Base-by-base conservation (phyloP, 2,113 vertebrate genomes). In the Nyctereutes procyonoides region DNA sequence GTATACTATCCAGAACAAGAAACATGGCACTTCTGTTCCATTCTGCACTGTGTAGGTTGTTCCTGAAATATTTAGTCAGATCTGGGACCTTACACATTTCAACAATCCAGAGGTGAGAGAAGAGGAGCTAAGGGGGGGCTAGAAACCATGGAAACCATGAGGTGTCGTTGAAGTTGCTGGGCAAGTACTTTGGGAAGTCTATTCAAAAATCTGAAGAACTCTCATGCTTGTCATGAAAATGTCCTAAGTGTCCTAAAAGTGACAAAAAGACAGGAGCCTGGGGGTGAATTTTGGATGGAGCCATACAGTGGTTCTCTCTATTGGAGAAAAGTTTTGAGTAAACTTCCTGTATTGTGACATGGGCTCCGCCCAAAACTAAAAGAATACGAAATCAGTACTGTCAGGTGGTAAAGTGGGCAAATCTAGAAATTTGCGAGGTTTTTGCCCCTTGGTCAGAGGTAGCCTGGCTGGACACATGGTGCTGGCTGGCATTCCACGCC, bases 191-290 rank as follows among this genome's bases (percentile, higher is more conserved):
- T 51, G 74, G 43, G 56, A 65, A 81, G 16, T 48, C 20, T 60
- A 35, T 71, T 94, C 2, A 81, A 63, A 94, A 26, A 71, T 53
- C 63, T 67, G 30, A 97, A 96, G 51, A 74, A 79, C 17, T 58
- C 56, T 77, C 22, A 7, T 28, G 8, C 10, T 28, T 90, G 5
- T 74, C 38, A 26, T 80, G 28, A 60, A 79, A 76, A 1, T 84
- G 48, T 58, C 12, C 69, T 76, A 2, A 69, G 15, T 63, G 79
- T 20, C n/a, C 19, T 71, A 51, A 55, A 77, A n/a, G 30, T 92
- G 8, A 93, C 62, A 80, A 17, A 86, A 30, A 43, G 9, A 53
- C 4, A 24, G 19, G n/a, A 58, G 13, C 15, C 17, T 3, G 11
- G 28, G 15, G 9, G 19, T 96, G 63, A 69, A 81, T 48, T 65